Conservation (phyloP, 30 jellyfish, hydroid and myxozoan species). For the Pseudorhiza aurosa region DNA sequence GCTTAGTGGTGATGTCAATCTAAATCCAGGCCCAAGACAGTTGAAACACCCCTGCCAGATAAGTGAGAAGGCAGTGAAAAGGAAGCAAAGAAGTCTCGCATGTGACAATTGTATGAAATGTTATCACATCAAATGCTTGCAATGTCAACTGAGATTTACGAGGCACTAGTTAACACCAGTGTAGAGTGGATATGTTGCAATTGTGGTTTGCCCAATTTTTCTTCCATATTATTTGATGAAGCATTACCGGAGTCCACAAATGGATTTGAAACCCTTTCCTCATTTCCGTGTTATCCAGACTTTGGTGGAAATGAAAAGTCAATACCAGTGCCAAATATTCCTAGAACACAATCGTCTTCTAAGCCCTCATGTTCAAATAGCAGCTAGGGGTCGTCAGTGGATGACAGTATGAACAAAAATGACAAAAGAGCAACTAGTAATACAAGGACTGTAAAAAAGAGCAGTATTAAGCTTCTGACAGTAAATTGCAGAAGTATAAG, state of each 20-base stretch:
- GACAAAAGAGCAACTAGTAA: too few relatives aligned
- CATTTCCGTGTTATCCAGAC: too few relatives aligned
- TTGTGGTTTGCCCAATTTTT: conserved; percentile 35
- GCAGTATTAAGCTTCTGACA: too few relatives aligned
- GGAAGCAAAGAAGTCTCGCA: conserved; percentile 5
- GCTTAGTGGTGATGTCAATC: conserved; percentile 37
- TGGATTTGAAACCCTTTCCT: conserved; percentile 12
- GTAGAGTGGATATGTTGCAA: conserved; percentile 42
- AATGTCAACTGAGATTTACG: conserved; percentile 18
- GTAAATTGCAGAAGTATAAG: too few relatives aligned
- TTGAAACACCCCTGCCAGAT: conserved; percentile 19
- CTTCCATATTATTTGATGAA: conserved; percentile 16
- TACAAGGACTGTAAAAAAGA: too few relatives aligned
- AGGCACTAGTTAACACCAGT: conserved; percentile 44
- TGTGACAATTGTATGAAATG: conserved; percentile 15
- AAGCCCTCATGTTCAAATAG: too few relatives aligned
- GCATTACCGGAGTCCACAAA: conserved; percentile 21
- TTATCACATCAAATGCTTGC: conserved; percentile 33
- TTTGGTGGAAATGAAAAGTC: too few relatives aligned
- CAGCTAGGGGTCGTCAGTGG: too few relatives aligned
- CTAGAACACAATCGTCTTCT: too few relatives aligned
- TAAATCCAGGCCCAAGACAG: conserved; percentile 41
- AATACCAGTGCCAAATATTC: too few relatives aligned
- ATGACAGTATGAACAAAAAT: too few relatives aligned
- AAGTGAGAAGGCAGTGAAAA: conserved; percentile 15